Conservation (phyloP, 1,140 invertebrate species). For the Armadillidium nasatum region DNA sequence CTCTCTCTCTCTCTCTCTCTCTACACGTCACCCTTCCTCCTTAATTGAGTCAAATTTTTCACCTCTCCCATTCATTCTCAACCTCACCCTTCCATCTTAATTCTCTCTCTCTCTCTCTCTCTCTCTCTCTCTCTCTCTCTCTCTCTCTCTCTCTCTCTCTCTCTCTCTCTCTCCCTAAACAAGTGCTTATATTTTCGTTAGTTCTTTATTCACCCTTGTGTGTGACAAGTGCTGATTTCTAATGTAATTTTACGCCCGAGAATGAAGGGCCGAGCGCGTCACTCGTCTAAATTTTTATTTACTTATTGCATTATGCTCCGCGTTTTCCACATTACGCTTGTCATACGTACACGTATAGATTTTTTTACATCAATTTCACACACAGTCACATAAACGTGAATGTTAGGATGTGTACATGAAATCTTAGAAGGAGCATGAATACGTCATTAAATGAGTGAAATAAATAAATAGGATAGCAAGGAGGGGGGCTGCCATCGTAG, state of each 20-base stretch:
- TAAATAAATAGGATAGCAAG: too few species aligned
- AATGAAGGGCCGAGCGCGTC: neutral
- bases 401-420: too few species aligned
- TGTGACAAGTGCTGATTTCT: neutral
- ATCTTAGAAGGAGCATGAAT: too few species aligned
- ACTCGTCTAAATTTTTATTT: neutral
- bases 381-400: neutral
- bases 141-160: neutral
- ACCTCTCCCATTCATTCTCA: too few species aligned
- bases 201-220: neutral
- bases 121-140: too few species aligned
- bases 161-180: neutral
- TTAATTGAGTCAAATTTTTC: too few species aligned
- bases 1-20: too few species aligned
- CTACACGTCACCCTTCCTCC: too few species aligned
- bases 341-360: neutral
- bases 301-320: slow-evolving; percentile 2
- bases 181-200: neutral
- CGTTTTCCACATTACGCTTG: neutral
- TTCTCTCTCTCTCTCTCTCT: neutral
- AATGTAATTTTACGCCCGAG: neutral
- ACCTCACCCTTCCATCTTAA: too few species aligned
- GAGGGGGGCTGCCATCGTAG: too few species aligned
- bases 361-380: neutral
- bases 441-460: too few species aligned